Evolutionary conservation across 2,113 vertebrate genomes (phyloP).

Genomic region (Psophia crepitans): DNA sequence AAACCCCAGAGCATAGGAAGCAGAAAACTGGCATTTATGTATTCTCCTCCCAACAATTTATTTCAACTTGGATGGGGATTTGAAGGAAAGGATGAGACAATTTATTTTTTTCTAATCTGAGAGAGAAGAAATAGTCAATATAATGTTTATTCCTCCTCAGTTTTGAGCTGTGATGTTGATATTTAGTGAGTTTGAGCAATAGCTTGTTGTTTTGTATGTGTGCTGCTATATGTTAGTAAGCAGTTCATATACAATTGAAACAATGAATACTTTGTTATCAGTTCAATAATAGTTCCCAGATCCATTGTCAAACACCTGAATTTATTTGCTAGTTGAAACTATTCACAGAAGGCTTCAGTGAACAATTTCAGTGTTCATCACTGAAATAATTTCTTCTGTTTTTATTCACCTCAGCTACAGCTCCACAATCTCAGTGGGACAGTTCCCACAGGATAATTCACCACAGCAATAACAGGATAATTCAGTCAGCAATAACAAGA

Average conservation of each 20-base stretch:
- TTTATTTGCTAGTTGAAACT: not conserved
- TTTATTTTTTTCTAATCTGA: not conserved
- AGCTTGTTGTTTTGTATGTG: not conserved
- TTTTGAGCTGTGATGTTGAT: not conserved
- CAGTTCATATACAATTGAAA: not conserved
- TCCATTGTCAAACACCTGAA: not conserved
- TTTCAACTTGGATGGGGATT: not conserved
- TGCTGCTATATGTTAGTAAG: not conserved
- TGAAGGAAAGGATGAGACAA: not conserved
- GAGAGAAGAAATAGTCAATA: not conserved
- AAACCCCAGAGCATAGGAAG: constrained; percentile 3
- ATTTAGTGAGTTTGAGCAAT: not conserved
- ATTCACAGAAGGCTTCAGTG: not conserved
- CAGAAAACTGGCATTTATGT: not conserved
- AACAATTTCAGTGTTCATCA: not conserved
- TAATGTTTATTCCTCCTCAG: not conserved
- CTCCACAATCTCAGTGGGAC: not conserved
- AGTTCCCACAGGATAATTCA: not conserved
- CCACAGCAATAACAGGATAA: too few species aligned
- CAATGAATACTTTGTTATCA: not conserved
- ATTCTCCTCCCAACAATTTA: not conserved
- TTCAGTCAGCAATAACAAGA: not conserved
- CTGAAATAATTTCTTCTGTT: not conserved
- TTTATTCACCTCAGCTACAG: not conserved
- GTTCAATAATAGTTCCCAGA: not conserved